Conservation (phyloP, 1,140 invertebrate genomes). For the Drosophila melanica region DNA sequence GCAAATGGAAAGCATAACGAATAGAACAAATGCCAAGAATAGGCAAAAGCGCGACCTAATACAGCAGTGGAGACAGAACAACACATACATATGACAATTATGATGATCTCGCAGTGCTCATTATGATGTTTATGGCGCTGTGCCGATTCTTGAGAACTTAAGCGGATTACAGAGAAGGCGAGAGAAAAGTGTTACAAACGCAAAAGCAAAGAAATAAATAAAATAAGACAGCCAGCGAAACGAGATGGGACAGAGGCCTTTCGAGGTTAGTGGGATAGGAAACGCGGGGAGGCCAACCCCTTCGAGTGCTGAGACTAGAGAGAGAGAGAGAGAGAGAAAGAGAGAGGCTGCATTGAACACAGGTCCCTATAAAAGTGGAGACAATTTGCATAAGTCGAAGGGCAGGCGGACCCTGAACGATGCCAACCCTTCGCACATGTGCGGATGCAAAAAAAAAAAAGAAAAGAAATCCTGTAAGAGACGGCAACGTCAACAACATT, state of each 20-base stretch:
- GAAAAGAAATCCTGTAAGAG: constrained; percentile 36
- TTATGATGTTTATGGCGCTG: constrained; percentile 49
- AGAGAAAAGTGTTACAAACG: constrained; percentile 71
- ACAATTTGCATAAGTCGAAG: constrained; percentile 77
- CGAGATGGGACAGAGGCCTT: constrained; percentile 15
- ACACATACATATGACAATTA: constrained; percentile 29
- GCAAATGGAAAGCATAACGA: constrained; percentile 69
- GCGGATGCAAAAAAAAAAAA: too few species aligned
- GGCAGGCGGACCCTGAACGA: constrained; percentile 43
- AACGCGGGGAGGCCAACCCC: constrained; percentile 9
- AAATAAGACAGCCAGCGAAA: constrained; percentile 15
- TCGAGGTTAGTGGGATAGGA: constrained; percentile 70
- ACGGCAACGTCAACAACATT: constrained; percentile 68
- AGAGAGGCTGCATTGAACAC: constrained; percentile 57
- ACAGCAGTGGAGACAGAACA: constrained; percentile 22
- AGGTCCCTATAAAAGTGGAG: constrained; percentile 30
- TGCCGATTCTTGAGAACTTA: constrained; percentile 77
- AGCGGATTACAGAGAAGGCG: constrained; percentile 61
- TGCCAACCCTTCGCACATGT: background rate
- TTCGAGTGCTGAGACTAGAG: background rate
- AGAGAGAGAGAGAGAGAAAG: background rate
- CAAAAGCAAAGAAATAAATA: constrained; percentile 45
- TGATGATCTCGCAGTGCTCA: constrained; percentile 30
- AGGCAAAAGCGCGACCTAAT: constrained; percentile 42
- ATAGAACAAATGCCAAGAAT: constrained; percentile 11